Percentiles rank a stretch among this genome's conserved stretches.
These are phyloP conservation scores for Lamprotornis superbus DNA, from an alignment of 2,113 vertebrate species.

Conservation along the genomic window DNA sequence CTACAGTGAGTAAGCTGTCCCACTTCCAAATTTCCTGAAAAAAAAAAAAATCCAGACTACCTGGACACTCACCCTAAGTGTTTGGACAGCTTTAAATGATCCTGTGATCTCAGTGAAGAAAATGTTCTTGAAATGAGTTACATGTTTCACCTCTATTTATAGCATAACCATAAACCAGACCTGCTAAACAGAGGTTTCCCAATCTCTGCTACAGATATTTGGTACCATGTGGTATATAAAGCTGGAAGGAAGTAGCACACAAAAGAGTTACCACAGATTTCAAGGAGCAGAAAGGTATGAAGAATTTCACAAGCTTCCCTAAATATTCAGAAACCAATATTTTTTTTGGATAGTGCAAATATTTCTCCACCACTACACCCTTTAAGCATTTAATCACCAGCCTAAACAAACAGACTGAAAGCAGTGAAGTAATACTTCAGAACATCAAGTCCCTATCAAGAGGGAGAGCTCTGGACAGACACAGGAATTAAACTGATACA, in stretches of 20 bases:
- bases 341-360: background rate
- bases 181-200: slow-evolving; percentile 48
- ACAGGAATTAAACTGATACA: background rate
- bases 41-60: slow-evolving; percentile 29
- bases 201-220: slow-evolving; percentile 38
- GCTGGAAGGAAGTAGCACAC: background rate
- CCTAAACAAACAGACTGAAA: background rate
- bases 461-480: background rate
- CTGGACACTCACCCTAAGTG: slow-evolving; percentile 24
- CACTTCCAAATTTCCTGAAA: slow-evolving; percentile 35
- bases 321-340: background rate
- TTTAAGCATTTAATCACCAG: background rate
- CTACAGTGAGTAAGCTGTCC: slow-evolving; percentile 24
- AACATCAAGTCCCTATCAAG: background rate
- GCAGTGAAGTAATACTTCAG: background rate
- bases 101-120: slow-evolving; percentile 57
- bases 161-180: slow-evolving; percentile 52
- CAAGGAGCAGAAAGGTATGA: slow-evolving; percentile 6
- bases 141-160: slow-evolving; percentile 59
- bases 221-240: background rate
- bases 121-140: slow-evolving; percentile 56
- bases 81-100: slow-evolving; percentile 55
- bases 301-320: background rate
- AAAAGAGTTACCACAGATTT: background rate
- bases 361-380: background rate